Evolutionary conservation across 2,113 vertebrate genomes (phyloP).

Genomic region (Indicator indicator): DNA sequence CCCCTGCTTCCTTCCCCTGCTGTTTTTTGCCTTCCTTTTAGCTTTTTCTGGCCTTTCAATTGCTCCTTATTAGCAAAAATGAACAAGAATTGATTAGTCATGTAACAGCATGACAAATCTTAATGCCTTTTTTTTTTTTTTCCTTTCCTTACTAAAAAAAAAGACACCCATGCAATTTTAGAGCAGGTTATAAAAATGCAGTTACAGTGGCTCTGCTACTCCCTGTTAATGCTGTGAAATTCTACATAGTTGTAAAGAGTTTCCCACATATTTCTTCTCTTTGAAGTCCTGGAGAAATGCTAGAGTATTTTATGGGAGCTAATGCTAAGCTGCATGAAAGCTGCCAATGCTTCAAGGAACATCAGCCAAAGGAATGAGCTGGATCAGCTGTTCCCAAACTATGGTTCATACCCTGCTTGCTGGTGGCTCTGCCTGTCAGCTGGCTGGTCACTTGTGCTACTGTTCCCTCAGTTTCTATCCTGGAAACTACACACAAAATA

Average conservation of each 20-base stretch:
- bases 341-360: not conserved
- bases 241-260: conserved; percentile 3
- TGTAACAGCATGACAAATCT: conserved; percentile 13
- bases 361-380: not conserved
- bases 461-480: not conserved
- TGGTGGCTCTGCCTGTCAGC: not conserved
- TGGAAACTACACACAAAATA: not conserved
- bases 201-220: conserved; percentile 33
- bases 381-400: not conserved
- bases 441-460: not conserved
- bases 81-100: not conserved
- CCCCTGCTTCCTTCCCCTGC: not conserved
- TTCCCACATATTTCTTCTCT: conserved; percentile 25
- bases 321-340: not conserved
- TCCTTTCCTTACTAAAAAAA: not conserved
- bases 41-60: not conserved
- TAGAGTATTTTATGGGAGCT: conserved; percentile 25
- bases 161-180: conserved; percentile 15
- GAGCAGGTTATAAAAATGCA: conserved; percentile 5
- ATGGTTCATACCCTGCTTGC: not conserved
- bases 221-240: conserved; percentile 16
- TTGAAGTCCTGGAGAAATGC: conserved; percentile 34
- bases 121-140: not conserved
- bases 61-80: conserved; percentile 18
- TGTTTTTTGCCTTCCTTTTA: not conserved